phyloP scores from a whole-genome alignment of 1,140 invertebrate species.

The Laupala kohalensis region DNA sequence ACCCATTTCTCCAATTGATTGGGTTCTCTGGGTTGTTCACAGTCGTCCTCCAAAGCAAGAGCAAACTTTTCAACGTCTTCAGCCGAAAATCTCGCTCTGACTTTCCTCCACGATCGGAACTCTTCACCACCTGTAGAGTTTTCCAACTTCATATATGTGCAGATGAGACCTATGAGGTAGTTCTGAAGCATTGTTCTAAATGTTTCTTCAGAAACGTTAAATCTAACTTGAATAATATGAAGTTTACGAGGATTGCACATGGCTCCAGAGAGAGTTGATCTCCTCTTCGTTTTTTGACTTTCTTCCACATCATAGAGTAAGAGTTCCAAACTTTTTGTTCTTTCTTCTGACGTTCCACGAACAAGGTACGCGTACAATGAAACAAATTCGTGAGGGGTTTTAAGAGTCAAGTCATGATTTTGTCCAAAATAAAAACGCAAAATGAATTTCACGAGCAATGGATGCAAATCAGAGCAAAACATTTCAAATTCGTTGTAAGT shows the following conservation, averaged over 20 bases:
- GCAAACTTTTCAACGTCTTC: background rate
- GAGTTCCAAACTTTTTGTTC: background rate
- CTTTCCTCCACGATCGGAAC: background rate
- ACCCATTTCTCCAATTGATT: background rate
- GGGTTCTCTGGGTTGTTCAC: background rate
- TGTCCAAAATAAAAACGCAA: background rate
- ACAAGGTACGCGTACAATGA: background rate
- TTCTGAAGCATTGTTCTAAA: background rate
- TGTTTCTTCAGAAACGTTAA: background rate
- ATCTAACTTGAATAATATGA: background rate
- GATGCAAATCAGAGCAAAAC: background rate
- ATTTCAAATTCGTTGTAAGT: background rate
- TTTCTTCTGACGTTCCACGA: background rate
- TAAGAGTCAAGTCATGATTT: background rate
- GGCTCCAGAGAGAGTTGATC: background rate
- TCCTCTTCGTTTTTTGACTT: background rate
- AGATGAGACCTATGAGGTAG: background rate
- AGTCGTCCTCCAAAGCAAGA: background rate
- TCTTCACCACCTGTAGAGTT: background rate
- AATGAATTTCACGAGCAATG: background rate
- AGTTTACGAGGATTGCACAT: background rate
- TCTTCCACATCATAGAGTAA: background rate
- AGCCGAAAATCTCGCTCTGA: background rate
- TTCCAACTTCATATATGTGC: background rate
- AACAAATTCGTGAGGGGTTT: background rate